These are phyloP conservation scores for Cynopterus brachyotis DNA, from an alignment of 2,113 vertebrate genomes.

Conservation along the genomic window DNA sequence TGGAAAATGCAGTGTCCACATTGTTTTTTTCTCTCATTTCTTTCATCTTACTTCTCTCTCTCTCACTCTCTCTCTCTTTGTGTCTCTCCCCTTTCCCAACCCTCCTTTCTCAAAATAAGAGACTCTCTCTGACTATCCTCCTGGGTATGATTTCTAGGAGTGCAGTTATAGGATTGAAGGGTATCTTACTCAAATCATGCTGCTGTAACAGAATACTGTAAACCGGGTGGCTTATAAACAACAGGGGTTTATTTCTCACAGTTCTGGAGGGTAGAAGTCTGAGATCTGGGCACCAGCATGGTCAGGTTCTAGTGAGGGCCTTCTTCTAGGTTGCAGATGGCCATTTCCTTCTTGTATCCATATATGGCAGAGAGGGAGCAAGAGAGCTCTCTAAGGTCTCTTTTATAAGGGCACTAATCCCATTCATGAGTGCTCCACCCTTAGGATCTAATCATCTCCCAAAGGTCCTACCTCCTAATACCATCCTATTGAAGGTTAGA, in stretches of 20 bases:
- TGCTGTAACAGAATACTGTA: background rate
- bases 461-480: background rate
- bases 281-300: background rate
- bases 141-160: constrained; percentile 1
- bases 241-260: background rate
- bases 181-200: background rate
- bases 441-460: background rate
- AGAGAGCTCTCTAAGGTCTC: background rate
- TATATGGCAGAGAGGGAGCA: background rate
- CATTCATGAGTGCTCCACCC: background rate
- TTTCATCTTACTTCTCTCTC: accelerated
- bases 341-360: background rate
- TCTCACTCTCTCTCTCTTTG: too few relatives aligned
- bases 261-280: background rate
- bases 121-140: background rate
- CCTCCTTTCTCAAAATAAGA: background rate
- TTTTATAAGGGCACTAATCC: background rate
- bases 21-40: background rate
- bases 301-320: background rate
- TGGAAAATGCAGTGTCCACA: background rate
- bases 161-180: background rate
- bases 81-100: accelerated
- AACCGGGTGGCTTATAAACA: background rate
- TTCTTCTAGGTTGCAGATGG: background rate
- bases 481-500: background rate